Percentiles rank a stretch among this genome's conserved stretches.
Evolutionary conservation across 2,888 invertebrate species (phyloP).

Genomic region (Rugalucina vietnamica): DNA sequence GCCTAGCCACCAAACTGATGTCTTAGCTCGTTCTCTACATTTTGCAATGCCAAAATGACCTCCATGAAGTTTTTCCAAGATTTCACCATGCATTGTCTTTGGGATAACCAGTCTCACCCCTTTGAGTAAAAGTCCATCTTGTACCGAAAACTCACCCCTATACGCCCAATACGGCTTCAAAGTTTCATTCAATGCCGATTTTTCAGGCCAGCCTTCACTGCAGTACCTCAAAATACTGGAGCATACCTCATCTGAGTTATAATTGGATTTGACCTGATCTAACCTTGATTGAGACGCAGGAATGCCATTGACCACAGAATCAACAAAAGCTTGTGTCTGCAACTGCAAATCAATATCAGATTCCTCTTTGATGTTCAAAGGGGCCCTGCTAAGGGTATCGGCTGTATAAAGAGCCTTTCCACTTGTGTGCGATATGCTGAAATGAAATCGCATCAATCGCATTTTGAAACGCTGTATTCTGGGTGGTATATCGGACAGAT

Average conservation of each 20-base stretch:
- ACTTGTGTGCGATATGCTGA: constrained; percentile 1
- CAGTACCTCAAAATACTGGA: background rate
- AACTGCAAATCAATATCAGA: constrained; percentile 25
- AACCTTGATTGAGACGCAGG: constrained; percentile 24
- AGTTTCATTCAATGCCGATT: background rate
- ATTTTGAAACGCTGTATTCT: constrained; percentile 42
- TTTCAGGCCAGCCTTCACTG: constrained; percentile 28
- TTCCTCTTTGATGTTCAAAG: constrained; percentile 6
- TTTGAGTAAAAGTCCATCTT: constrained; percentile 36
- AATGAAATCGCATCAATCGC: constrained; percentile 38
- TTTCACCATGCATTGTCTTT: constrained; percentile 31
- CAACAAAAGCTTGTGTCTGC: constrained; percentile 36
- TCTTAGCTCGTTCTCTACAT: constrained; percentile 60
- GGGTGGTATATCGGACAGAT: constrained; percentile 13
- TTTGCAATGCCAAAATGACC: constrained; percentile 60
- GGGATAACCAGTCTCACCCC: constrained; percentile 49
- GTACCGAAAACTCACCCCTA: constrained; percentile 40
- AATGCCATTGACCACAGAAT: constrained; percentile 36
- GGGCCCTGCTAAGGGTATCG: constrained; percentile 52
- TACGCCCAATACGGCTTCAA: constrained; percentile 42
- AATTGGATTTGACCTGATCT: background rate
- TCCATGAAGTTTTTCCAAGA: constrained; percentile 56
- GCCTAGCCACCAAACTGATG: constrained; percentile 62
- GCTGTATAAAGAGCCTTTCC: constrained; percentile 32
- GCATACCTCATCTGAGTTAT: background rate